Percentiles rank a stretch among this genome's conserved stretches.
Evolutionary conservation across 2,888 invertebrate genomes (phyloP).

Genomic region (Clanis bilineata): DNA sequence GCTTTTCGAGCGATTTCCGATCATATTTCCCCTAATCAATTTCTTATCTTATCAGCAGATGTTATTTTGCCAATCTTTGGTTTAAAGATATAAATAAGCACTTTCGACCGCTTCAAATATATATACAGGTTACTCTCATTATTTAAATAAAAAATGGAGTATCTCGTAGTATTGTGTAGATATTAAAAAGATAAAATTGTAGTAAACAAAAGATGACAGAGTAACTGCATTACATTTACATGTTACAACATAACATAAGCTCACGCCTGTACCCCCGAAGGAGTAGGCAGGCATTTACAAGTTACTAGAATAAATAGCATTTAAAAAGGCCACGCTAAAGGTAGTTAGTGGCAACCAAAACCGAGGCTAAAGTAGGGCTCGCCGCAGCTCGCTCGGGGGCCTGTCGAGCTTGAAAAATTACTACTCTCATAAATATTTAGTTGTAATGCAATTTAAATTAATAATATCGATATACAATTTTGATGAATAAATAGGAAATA

Average conservation of each 20-base stretch:
- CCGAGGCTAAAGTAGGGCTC: slow-evolving; percentile 38
- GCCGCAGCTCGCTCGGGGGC: slow-evolving; percentile 51
- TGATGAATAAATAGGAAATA: not conserved
- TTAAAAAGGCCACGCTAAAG: slow-evolving; percentile 14
- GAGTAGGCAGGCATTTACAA: no score
- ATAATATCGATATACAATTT: not conserved
- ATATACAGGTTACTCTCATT: not conserved
- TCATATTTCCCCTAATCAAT: no score
- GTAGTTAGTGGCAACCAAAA: slow-evolving; percentile 13
- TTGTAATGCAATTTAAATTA: slow-evolving; percentile 56
- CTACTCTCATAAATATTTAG: slow-evolving; percentile 70
- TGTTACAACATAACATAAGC: no score
- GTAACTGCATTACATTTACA: not conserved
- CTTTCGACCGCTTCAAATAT: no score
- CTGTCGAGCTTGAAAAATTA: slow-evolving; percentile 66
- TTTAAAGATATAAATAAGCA: no score
- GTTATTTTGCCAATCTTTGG: no score
- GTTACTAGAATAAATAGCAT: slow-evolving; percentile 13
- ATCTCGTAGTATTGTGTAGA: not conserved
- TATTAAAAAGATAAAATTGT: not conserved
- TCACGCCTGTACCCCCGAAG: no score
- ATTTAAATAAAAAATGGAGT: not conserved
- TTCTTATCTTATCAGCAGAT: no score
- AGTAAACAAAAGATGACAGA: not conserved
- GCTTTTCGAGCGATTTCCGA: no score